Evolutionary conservation across 2,797 vertebrate genomes (phyloP), one percentile per base, ranked within the genome.

Genomic region (Dendrocincla tyrannina): DNA sequence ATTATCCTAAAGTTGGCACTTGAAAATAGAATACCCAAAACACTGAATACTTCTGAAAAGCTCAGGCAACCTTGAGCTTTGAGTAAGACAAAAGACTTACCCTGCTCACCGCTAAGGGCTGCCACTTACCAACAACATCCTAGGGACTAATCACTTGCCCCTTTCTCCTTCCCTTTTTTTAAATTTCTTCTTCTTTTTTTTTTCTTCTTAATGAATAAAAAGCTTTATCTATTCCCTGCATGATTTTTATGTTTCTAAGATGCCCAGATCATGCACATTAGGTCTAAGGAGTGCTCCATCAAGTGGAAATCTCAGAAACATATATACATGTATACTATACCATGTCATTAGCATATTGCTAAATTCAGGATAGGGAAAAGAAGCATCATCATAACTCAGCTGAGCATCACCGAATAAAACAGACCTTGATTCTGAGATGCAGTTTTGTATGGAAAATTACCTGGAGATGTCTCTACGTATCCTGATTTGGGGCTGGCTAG

Each of bases 361-460:
- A 66, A 90, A 88, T 76, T 53, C 0, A 1, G 11, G 12, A 7
- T 9, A 52, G 23, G 16, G 30, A 70, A 68, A 1, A 10, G 37
- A 83, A 80, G 3, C 5, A 25, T 44, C 25, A 28, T 28, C 18
- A 2, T 67, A 60, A 39, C 16, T 66, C n/a, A 63, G 5, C 14
- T 4, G 4, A 56, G 25, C 15, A 37, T 58, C 23, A 44, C 9
- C 0, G 0, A 33, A 50, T 33, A 60, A 82, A 64, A 32, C 11
- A 19, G 5, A 9, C 5, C 9, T 72, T 41, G 20, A 55, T 52
- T 10, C 17, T 73, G 30, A 81, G 52, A 49, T 60, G 37, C 24
- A 47, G 27, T 27, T 76, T 14, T n/a, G 19, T 27, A 7, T 22
- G 16, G 11, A 6, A n/a, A 37, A 50, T 60, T 77, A 22, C 20